Percentiles rank a stretch among this genome's conserved stretches.
phyloP scores from a whole-genome alignment of 2,113 vertebrate species.

The Hemicordylus capensis region DNA sequence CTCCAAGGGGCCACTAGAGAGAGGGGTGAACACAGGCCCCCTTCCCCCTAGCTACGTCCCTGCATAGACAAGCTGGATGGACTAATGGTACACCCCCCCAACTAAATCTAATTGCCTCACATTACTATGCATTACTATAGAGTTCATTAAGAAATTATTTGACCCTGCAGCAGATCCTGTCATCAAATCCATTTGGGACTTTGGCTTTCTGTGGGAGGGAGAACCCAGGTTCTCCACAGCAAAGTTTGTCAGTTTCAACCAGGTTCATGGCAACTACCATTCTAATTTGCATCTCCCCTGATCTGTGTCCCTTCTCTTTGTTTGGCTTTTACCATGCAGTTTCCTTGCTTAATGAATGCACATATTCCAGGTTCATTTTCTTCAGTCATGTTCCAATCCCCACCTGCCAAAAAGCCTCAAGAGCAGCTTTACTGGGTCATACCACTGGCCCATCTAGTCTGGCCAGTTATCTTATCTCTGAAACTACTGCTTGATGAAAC shows the following conservation, averaged over 20 bases:
- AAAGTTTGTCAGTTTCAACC: background rate
- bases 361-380: conserved; percentile 25
- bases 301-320: background rate
- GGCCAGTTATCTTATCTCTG: background rate
- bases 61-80: too few species aligned
- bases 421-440: background rate
- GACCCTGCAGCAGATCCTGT: background rate
- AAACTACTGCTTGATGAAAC: background rate
- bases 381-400: background rate
- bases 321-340: background rate
- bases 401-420: background rate
- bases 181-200: background rate
- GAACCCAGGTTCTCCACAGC: background rate
- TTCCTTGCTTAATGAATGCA: background rate
- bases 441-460: background rate
- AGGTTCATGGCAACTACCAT: background rate
- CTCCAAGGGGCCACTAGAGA: too few species aligned
- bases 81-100: too few species aligned
- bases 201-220: background rate
- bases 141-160: background rate
- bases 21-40: too few species aligned
- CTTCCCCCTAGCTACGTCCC: too few species aligned
- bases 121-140: background rate
- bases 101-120: too few species aligned
- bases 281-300: background rate